Evolutionary conservation across 2,797 vertebrate genomes (phyloP), one percentile per base, ranked within the genome.

Genomic region (Macrochelys suwanniensis): DNA sequence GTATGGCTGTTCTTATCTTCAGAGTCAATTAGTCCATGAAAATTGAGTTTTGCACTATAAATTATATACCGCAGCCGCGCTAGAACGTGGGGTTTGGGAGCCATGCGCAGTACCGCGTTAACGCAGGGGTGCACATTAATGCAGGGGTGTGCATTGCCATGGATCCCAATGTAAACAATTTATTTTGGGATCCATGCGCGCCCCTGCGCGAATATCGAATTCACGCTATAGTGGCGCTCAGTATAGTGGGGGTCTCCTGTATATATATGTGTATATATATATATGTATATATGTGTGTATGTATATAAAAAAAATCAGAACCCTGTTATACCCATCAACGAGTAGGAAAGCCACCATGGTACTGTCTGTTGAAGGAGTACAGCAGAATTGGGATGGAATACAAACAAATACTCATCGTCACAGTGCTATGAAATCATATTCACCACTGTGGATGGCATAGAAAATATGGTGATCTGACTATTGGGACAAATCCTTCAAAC

Each of bases 361-460:
- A 0, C 28, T 90, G 1, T 84, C 47, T 82, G n/a, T 26, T 80
- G 57, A 80, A 61, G 26, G 2, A 50, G 4, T 71, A 68, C 90
- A 84, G 7, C 37, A 84, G 17, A 92, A 5, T n/a, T 47, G 19
- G 26, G 59, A 91, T 82, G 37, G 45, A 95, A 89, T 2, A 37
- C 31, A 90, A 84, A 90, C 86, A 50, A 95, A 78, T 76, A 71
- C 23, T 86, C 6, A 6, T 89, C 37, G 78, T 87, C 86, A 90
- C 76, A 31, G 33, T 33, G 31, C 51, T 50, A 33, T 80, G 49
- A 59, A 49, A 59, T 37, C 28, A 11, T 3, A 57, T 87, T 13
- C 90, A 81, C 49, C 88, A 82, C 50, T 15, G 17, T 49, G 49
- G 80, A 37, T 84, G 81, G n/a, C 54, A 33, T 9, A 16, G 80